Conservation (phyloP, 2,113 vertebrate species). For the Tychaedon coryphoeus region DNA sequence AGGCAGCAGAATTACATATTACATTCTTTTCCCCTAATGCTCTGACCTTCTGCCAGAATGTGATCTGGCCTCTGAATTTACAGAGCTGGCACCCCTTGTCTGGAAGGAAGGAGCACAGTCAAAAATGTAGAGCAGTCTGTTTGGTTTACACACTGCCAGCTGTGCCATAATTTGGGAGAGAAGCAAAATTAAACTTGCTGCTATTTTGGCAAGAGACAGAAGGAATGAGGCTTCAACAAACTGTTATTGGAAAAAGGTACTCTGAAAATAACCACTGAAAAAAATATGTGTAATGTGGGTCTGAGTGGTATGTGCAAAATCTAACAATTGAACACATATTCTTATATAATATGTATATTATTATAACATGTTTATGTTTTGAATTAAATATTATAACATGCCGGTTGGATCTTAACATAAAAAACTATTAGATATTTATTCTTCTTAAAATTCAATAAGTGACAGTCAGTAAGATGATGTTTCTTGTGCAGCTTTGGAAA, state of each 20-base stretch:
- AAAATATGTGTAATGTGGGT: background rate
- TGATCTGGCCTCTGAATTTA: background rate
- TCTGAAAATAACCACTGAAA: background rate
- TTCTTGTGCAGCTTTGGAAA: background rate
- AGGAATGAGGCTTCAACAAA: background rate
- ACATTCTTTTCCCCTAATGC: background rate
- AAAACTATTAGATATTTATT: background rate
- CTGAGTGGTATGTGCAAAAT: background rate
- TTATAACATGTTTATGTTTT: background rate
- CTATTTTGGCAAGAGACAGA: constrained; percentile 27
- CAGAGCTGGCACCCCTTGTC: background rate
- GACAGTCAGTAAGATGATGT: background rate
- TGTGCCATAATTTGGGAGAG: background rate
- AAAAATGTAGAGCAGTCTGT: background rate
- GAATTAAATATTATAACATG: background rate
- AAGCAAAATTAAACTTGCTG: constrained; percentile 28
- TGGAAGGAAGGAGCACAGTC: background rate
- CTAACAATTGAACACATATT: background rate
- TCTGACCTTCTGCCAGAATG: background rate
- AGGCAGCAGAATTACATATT: background rate
- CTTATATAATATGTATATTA: background rate
- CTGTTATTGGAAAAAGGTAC: background rate
- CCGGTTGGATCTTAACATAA: background rate
- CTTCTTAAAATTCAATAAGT: background rate
- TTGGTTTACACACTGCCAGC: background rate